These are phyloP conservation scores for Crematogaster levior DNA, from an alignment of 2,888 invertebrate species.

Conservation along the genomic window DNA sequence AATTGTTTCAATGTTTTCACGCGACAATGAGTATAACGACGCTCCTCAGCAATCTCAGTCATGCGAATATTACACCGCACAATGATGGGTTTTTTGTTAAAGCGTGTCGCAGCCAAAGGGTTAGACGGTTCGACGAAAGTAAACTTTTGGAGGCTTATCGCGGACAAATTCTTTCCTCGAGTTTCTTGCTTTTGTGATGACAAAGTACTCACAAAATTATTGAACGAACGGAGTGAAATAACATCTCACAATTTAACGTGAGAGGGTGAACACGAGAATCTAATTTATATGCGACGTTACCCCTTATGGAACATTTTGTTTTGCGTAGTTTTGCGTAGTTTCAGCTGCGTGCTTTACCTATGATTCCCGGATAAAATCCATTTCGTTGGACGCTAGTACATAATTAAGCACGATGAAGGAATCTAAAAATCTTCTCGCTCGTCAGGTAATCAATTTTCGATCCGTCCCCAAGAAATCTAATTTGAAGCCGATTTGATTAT, in stretches of 20 bases:
- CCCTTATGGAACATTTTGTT: not conserved
- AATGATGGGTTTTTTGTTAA: too few relatives aligned
- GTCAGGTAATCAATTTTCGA: constrained; percentile 41
- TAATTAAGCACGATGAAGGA: constrained; percentile 27
- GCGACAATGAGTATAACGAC: too few relatives aligned
- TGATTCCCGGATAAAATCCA: not conserved
- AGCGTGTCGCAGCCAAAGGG: too few relatives aligned
- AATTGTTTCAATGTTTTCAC: too few relatives aligned
- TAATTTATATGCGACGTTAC: constrained; percentile 26
- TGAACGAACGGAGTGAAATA: not conserved
- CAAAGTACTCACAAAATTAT: constrained; percentile 11
- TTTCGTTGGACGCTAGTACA: not conserved
- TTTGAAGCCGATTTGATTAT: constrained; percentile 62
- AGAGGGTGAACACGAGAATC: not conserved
- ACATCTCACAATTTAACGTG: not conserved
- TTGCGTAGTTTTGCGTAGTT: not conserved
- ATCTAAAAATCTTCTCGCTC: constrained; percentile 13
- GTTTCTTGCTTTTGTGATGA: not conserved
- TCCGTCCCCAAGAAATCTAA: constrained; percentile 57
- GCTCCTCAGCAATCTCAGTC: too few relatives aligned
- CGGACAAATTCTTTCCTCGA: too few relatives aligned
- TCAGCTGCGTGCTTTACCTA: not conserved
- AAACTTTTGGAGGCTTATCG: too few relatives aligned
- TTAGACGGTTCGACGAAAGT: too few relatives aligned
- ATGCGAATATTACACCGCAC: too few relatives aligned